A percentile compares a stretch with the other conserved stretches of the same genome.
These are phyloP conservation scores for Poecile montanus DNA, from an alignment of 2,797 vertebrate genomes.

Conservation along the genomic window DNA sequence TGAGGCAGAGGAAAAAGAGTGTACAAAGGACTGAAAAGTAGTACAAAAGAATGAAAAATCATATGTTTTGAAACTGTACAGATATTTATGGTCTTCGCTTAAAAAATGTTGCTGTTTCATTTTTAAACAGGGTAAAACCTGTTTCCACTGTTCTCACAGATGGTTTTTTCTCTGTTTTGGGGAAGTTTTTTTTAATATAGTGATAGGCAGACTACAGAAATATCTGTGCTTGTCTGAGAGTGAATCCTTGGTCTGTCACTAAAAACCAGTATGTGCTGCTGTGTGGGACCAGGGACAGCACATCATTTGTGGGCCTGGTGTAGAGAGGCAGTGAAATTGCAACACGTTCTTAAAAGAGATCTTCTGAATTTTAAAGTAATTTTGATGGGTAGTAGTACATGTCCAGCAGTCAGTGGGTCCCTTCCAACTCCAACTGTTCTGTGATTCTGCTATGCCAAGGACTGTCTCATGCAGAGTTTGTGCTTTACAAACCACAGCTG, in stretches of 20 bases:
- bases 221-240: neutral
- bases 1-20: neutral
- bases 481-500: neutral
- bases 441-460: neutral
- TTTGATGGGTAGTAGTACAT: neutral
- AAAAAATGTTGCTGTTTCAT: neutral
- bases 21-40: neutral
- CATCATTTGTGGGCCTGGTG: neutral
- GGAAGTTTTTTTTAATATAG: neutral
- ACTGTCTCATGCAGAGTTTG: neutral
- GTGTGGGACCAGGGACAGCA: neutral
- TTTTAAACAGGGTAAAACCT: neutral
- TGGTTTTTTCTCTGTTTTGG: neutral
- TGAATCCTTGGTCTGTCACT: neutral
- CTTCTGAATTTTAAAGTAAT: neutral
- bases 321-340: rapidly evolving
- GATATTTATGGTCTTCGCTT: neutral
- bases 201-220: neutral
- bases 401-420: neutral
- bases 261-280: neutral
- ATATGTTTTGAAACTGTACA: neutral
- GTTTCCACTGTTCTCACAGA: neutral
- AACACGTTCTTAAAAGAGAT: neutral
- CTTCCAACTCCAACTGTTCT: neutral
- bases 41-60: neutral